phyloP scores from a whole-genome alignment of 1,140 invertebrate species.

The Sycophila sp. region DNA sequence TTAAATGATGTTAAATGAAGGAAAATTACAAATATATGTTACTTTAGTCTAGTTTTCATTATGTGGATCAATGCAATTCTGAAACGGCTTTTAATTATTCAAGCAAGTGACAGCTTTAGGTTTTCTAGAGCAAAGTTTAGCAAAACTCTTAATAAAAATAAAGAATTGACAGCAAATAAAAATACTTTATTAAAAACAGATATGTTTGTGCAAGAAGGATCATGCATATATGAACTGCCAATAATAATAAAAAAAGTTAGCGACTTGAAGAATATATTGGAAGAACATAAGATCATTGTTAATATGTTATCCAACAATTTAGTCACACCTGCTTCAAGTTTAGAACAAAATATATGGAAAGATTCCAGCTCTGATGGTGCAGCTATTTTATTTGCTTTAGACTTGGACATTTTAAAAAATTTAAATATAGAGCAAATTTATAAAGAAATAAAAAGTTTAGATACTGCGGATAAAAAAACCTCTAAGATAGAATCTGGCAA shows the following conservation, averaged over 20 bases:
- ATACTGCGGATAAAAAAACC: slow-evolving; percentile 51
- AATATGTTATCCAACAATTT: not conserved
- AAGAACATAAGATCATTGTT: slow-evolving; percentile 23
- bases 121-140: not conserved
- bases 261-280: slow-evolving; percentile 41
- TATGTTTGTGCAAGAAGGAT: slow-evolving; percentile 75
- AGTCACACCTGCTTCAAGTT: no score
- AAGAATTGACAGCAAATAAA: slow-evolving; percentile 20
- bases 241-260: slow-evolving; percentile 71
- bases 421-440: slow-evolving; percentile 58
- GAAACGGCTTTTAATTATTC: not conserved
- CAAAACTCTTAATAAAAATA: not conserved
- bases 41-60: not conserved
- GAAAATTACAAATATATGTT: no score
- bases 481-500: slow-evolving; percentile 61
- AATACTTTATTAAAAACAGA: slow-evolving; percentile 60
- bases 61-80: not conserved
- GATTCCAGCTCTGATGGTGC: slow-evolving; percentile 51
- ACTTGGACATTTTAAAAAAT: slow-evolving; percentile 51
- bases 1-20: no score
- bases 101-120: not conserved
- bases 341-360: not conserved
- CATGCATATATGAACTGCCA: slow-evolving; percentile 75
- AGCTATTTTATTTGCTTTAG: slow-evolving; percentile 48
- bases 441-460: slow-evolving; percentile 54